Conservation (phyloP, 1,140 invertebrate species). For the Hesperophylax magnus region DNA sequence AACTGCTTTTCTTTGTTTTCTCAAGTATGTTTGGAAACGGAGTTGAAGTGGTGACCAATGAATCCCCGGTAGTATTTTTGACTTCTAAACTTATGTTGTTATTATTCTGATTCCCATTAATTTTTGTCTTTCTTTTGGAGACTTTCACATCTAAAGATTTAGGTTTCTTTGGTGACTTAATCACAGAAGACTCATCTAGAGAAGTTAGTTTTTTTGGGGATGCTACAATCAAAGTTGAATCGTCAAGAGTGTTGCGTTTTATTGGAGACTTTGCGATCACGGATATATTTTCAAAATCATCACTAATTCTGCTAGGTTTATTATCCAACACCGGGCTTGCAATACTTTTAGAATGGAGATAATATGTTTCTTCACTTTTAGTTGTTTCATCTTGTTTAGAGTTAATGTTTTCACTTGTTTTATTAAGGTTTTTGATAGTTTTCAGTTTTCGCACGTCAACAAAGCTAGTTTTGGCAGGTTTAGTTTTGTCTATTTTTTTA, state of each 20-base stretch:
- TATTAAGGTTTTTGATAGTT: background rate
- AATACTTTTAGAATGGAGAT: too few relatives aligned
- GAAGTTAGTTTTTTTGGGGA: too few relatives aligned
- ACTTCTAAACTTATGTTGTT: background rate
- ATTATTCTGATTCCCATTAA: background rate
- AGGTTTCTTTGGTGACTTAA: background rate
- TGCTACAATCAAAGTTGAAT: too few relatives aligned
- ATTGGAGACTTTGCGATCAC: background rate
- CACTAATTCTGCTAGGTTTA: background rate
- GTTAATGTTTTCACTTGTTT: background rate
- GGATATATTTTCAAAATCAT: slow-evolving; percentile 1
- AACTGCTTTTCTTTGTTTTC: background rate
- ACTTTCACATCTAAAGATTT: background rate
- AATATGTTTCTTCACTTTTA: too few relatives aligned
- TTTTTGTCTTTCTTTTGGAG: background rate
- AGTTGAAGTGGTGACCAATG: background rate
- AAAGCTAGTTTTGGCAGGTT: background rate
- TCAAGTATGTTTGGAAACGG: slow-evolving; percentile 1
- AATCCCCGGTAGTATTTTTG: background rate
- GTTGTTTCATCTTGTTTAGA: background rate
- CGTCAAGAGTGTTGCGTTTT: background rate
- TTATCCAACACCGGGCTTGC: too few relatives aligned
- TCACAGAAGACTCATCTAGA: too few relatives aligned
- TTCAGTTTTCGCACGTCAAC: slow-evolving; percentile 4
- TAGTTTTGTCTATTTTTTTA: slow-evolving; percentile 9